Evolutionary conservation across 2,113 vertebrate species (phyloP).

Genomic region (Alouatta palliata): DNA sequence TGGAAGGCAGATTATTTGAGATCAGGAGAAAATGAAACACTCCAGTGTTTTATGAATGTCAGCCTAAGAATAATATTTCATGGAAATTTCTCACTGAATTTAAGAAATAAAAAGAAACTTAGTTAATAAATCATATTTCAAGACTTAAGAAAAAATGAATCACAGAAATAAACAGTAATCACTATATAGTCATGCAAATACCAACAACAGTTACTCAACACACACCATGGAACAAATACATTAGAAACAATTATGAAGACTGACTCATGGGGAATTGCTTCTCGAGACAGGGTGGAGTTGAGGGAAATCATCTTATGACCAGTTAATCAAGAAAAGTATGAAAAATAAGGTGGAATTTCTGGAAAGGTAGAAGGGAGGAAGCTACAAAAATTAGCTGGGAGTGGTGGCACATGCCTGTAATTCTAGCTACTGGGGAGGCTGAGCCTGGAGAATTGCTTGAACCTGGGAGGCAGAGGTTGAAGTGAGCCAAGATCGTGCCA

Average conservation of each 20-base stretch:
- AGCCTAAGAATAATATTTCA: not conserved
- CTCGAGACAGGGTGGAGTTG: conserved; percentile 3
- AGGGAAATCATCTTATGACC: not conserved
- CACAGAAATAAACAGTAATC: not conserved
- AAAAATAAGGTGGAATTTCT: not conserved
- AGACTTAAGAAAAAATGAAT: not conserved
- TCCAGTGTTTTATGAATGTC: not conserved
- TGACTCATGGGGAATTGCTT: conserved; percentile 36
- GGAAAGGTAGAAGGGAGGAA: not conserved
- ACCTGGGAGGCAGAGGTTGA: too few species aligned
- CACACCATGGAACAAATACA: accelerated
- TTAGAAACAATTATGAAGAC: not conserved
- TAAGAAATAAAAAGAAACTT: not conserved
- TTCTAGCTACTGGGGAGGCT: too few species aligned
- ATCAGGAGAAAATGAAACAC: not conserved
- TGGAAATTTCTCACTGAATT: not conserved
- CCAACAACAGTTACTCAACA: not conserved
- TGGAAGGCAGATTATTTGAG: not conserved
- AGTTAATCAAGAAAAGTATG: not conserved
- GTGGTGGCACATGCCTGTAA: too few species aligned
- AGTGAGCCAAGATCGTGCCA: too few species aligned
- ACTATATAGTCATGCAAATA: not conserved
- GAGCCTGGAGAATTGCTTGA: too few species aligned
- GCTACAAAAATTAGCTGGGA: not conserved
- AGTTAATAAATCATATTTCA: not conserved